Percentiles rank a stretch among this genome's conserved stretches.
phyloP scores from a whole-genome alignment of 2,888 invertebrate genomes.

The Exephanes ischioxanthus region DNA sequence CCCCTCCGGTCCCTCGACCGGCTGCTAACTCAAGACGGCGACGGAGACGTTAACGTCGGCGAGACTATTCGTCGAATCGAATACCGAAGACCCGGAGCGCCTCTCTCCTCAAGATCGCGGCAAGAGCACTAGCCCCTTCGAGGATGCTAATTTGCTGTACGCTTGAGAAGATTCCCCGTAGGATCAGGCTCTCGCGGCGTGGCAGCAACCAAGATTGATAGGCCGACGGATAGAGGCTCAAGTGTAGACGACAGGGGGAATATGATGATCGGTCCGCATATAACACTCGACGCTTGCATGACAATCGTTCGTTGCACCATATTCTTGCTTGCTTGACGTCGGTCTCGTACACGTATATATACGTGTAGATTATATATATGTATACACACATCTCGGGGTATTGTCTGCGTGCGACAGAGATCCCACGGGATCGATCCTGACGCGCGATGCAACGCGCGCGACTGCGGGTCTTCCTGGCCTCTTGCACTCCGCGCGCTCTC shows the following conservation, averaged over 20 bases:
- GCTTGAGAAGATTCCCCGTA: slow-evolving; percentile 33
- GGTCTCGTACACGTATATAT: not conserved
- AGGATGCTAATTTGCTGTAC: slow-evolving; percentile 62
- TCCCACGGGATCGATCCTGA: slow-evolving; percentile 65
- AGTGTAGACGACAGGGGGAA: slow-evolving; percentile 25
- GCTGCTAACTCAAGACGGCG: slow-evolving; percentile 8
- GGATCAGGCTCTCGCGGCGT: slow-evolving; percentile 15
- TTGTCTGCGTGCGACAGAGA: slow-evolving; percentile 50
- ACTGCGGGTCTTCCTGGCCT: slow-evolving; percentile 50
- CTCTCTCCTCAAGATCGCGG: slow-evolving; percentile 14
- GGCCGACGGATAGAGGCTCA: slow-evolving; percentile 26
- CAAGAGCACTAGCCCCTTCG: slow-evolving; percentile 35
- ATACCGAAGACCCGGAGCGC: not conserved
- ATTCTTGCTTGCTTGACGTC: not conserved
- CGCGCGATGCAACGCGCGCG: slow-evolving; percentile 50
- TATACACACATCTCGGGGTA: not conserved
- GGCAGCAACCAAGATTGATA: slow-evolving; percentile 37
- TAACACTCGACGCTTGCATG: slow-evolving; percentile 20
- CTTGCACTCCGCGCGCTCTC: slow-evolving; percentile 38
- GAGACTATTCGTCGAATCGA: slow-evolving; percentile 26
- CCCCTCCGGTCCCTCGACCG: not conserved
- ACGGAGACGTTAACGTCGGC: slow-evolving; percentile 21
- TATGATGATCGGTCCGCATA: slow-evolving; percentile 38
- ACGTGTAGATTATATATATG: not conserved
- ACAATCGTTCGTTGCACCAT: slow-evolving; percentile 10